Conservation (phyloP, 1,140 invertebrate genomes). For the Panagrolaimus sp. region DNA sequence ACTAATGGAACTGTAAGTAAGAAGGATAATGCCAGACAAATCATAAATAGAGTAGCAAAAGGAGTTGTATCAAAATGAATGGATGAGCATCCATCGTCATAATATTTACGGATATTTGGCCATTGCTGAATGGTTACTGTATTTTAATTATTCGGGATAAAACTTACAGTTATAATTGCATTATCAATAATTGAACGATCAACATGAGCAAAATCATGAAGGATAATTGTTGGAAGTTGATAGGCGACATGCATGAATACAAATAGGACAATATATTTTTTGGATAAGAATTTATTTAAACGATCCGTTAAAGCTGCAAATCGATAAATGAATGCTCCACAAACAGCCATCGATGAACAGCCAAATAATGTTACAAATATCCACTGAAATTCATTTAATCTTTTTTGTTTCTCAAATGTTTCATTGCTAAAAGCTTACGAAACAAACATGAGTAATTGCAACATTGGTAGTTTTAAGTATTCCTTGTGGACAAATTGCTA, state of each 20-base stretch:
- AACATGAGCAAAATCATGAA: no score
- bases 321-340: constrained; percentile 9
- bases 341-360: background rate
- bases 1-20: background rate
- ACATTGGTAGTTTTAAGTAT: background rate
- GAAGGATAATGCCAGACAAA: background rate
- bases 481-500: constrained; percentile 4
- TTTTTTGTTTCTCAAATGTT: background rate
- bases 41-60: background rate
- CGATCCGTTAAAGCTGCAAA: background rate
- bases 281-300: no score
- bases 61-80: background rate
- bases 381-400: background rate
- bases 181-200: no score
- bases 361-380: constrained; percentile 4
- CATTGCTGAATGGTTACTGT: background rate
- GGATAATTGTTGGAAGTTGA: no score
- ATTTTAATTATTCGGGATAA: no score
- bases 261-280: no score
- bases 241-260: no score
- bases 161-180: no score
- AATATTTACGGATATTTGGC: background rate
- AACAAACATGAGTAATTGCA: background rate
- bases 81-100: background rate
- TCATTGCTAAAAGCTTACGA: background rate